Base-by-base conservation (phyloP, 2,797 vertebrate species). In the Bovichtus variegatus region DNA sequence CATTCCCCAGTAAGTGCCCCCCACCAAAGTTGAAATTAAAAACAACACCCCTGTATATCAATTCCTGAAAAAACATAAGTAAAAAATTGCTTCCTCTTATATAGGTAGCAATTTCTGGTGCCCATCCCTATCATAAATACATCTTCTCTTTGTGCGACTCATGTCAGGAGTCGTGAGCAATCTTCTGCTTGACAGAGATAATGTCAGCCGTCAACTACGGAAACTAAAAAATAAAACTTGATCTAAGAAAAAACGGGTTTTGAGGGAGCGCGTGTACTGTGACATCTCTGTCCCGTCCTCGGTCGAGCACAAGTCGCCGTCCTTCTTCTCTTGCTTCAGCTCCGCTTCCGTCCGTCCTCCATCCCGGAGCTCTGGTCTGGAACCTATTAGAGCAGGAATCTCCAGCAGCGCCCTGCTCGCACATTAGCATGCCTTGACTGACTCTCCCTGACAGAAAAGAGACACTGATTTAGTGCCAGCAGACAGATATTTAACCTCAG, bases 371-470 rank as follows among this genome's bases (percentile, higher is more conserved):
- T 82, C 70, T 77, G 78, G 89, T 93, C 93, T 94, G 93, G 90
- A 94, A 92, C 54, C 78, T 54, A 93, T 94, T 94, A 94, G 81
- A 59, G 76, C 85, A 91, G 91, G 93, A 93, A 92, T 93, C 90
- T 92, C 91, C 84, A 78, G 81, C 89, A 84, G 92, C 1, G 83
- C 75, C 74, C 86, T 46, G 83, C 69, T 63, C 66, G 79, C 64
- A 44, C 85, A 91, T 93, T 92, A 92, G 86, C 81, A 91, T 87
- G 83, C 87, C 79, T 80, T 74, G 72, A 19, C 78, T 73, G 67
- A 77, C 81, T 84, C 79, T 47, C 63, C 58, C 66, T 71, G 64
- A 86, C 78, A 83, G 81, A 76, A 76, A 70, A 76, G 80, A 81
- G 74, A 81, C 83, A 70, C 74, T 71, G 87, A 85, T 71, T 84